phyloP scores from a whole-genome alignment of 2,113 vertebrate species.

The Lepus europaeus region DNA sequence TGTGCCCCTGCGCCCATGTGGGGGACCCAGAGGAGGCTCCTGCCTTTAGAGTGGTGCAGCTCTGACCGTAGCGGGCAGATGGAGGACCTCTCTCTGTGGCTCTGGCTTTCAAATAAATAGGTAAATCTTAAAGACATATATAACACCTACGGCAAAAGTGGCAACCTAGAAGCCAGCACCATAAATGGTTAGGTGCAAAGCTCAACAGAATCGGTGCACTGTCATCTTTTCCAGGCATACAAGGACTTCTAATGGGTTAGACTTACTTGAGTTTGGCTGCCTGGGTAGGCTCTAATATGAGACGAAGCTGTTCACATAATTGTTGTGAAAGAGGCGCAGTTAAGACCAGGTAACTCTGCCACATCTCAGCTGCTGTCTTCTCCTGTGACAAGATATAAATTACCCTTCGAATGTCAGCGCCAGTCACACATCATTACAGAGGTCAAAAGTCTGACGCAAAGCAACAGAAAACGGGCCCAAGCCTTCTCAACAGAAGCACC shows the following conservation, averaged over 20 bases:
- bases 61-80: no score
- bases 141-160: neutral
- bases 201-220: no score
- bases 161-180: neutral
- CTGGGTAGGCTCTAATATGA: conserved; percentile 97
- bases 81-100: no score
- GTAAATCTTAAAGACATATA: neutral
- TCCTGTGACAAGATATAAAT: conserved; percentile 87
- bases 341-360: conserved; percentile 95
- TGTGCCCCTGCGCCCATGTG: no score
- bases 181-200: neutral
- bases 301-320: conserved; percentile 97
- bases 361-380: conserved; percentile 92
- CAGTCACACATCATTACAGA: neutral
- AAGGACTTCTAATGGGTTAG: neutral
- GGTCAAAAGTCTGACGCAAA: neutral
- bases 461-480: neutral
- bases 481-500: neutral
- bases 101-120: no score
- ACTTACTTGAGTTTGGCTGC: conserved; percentile 96
- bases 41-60: no score
- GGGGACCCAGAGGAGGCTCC: no score
- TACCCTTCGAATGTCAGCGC: neutral
- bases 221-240: neutral
- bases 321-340: conserved; percentile 96